phyloP scores from a whole-genome alignment of 2,113 vertebrate species.

The Acrocephalus kingi region DNA sequence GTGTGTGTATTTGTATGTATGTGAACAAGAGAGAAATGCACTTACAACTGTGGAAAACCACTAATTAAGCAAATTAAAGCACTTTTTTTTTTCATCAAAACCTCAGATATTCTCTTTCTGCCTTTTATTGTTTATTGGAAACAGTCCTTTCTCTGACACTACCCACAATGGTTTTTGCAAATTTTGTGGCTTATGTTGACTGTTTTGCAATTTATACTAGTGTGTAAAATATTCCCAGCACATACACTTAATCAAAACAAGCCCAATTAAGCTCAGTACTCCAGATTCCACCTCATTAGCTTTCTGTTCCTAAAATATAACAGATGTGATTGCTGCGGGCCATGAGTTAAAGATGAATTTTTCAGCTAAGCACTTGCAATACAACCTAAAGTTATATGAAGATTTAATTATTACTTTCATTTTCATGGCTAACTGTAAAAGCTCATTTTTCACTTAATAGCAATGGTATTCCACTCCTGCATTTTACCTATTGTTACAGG shows the following conservation, averaged over 20 bases:
- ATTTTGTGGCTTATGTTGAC: slow-evolving; percentile 68
- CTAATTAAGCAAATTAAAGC: slow-evolving; percentile 57
- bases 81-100: slow-evolving; percentile 30
- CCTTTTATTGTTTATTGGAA: slow-evolving; percentile 50
- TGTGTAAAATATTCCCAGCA: slow-evolving; percentile 82
- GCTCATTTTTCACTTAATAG: slow-evolving; percentile 73
- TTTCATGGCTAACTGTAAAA: slow-evolving; percentile 73
- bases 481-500: slow-evolving; percentile 40
- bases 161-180: slow-evolving; percentile 68
- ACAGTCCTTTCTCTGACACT: slow-evolving; percentile 37
- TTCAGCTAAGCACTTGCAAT: slow-evolving; percentile 79
- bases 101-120: slow-evolving; percentile 60
- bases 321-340: slow-evolving; percentile 83
- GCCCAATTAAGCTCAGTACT: slow-evolving; percentile 84
- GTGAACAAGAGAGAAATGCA: slow-evolving; percentile 20
- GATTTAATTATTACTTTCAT: slow-evolving; percentile 81
- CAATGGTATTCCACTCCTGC: slow-evolving; percentile 42
- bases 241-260: slow-evolving; percentile 85
- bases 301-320: slow-evolving; percentile 84
- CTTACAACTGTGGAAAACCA: slow-evolving; percentile 21
- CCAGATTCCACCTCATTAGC: slow-evolving; percentile 83
- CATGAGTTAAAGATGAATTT: slow-evolving; percentile 78
- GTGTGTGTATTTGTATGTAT: neutral
- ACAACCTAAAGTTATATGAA: slow-evolving; percentile 77
- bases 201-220: slow-evolving; percentile 78